These are phyloP conservation scores for Lepetodrilus schrolli DNA, from an alignment of 2,888 invertebrate genomes.

Conservation along the genomic window DNA sequence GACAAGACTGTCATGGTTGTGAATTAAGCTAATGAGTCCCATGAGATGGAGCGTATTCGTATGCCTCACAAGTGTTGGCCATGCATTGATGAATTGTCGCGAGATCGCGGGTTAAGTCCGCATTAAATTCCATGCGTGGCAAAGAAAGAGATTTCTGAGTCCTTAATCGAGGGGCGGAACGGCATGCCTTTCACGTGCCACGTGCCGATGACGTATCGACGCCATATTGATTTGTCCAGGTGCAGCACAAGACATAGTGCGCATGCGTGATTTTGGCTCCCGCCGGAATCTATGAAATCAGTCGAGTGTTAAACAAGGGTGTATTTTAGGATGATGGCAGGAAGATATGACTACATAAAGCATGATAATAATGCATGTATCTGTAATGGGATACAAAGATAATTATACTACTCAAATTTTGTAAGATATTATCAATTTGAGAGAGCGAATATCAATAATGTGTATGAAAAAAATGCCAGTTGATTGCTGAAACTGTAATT, in stretches of 20 bases:
- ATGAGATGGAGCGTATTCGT: conserved; percentile 14
- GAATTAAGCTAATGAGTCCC: conserved; percentile 15
- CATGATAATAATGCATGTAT: conserved; percentile 10
- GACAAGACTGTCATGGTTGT: neutral
- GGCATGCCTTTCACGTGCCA: conserved; percentile 24
- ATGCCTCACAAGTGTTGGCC: conserved; percentile 16
- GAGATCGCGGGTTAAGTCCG: conserved; percentile 13
- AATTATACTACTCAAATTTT: too few relatives aligned
- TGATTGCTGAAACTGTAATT: too few relatives aligned
- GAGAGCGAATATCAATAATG: too few relatives aligned
- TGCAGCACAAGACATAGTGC: conserved; percentile 19
- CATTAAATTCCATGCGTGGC: conserved; percentile 6
- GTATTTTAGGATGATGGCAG: neutral
- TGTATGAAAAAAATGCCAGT: too few relatives aligned
- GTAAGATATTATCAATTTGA: too few relatives aligned
- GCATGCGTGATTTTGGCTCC: conserved; percentile 3
- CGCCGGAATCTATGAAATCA: conserved; percentile 13
- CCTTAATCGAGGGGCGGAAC: conserved; percentile 28
- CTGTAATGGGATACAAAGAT: neutral
- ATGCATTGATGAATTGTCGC: conserved; percentile 4
- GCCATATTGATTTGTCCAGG: conserved; percentile 34
- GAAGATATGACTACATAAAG: conserved; percentile 1
- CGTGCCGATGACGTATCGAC: conserved; percentile 32
- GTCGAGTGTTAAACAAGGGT: neutral
- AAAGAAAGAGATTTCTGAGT: neutral